Evolutionary conservation across 1,140 invertebrate species (phyloP), one percentile per base, ranked within the genome.

Genomic region (Calosoma granatense): DNA sequence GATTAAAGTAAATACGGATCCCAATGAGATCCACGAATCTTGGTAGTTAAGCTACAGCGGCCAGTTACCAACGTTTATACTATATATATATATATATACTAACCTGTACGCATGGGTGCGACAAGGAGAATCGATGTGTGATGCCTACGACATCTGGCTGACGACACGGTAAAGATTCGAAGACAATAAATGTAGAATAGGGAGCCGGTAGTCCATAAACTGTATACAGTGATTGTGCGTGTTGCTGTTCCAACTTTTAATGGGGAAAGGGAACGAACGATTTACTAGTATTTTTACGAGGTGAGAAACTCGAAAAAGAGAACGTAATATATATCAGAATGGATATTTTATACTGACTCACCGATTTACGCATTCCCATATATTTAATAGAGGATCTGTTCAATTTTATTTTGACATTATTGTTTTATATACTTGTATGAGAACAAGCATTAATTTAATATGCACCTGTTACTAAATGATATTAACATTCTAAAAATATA

Each of bases 1-100:
- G 41, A 47, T 47, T 47, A 47, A 47, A 47, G 41, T 47, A 47
- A 47, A 47, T 47, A 47, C 41, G 17, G 41, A 11, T 47, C 15
- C 41, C 41, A 47, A 47, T 47, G 41, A 47, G 41, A 11, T 47
- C 15, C 41, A 47, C 6, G 41, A 47, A 47, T 47, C 41, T 47
- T 47, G 41, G 15, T 47, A 47, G 41, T 47, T 47, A 11, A 4
- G 41, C 15, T 47, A 47, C 26, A n/a, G 6, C n/a, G n/a, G 26
- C 26, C 26, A 36, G 26, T 9, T 36, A 36, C 6, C 26, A n/a
- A n/a, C n/a, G n/a, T n/a, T n/a, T n/a, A n/a, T n/a, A n/a, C n/a
- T n/a, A n/a, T n/a, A n/a, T n/a, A n/a, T n/a, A n/a, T n/a, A n/a
- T n/a, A n/a, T n/a, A n/a, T n/a, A n/a, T n/a, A n/a, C n/a, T n/a